A percentile compares a stretch with the other conserved stretches of the same genome.
Evolutionary conservation across 2,888 invertebrate species (phyloP).

Genomic region (Hesperia comma): DNA sequence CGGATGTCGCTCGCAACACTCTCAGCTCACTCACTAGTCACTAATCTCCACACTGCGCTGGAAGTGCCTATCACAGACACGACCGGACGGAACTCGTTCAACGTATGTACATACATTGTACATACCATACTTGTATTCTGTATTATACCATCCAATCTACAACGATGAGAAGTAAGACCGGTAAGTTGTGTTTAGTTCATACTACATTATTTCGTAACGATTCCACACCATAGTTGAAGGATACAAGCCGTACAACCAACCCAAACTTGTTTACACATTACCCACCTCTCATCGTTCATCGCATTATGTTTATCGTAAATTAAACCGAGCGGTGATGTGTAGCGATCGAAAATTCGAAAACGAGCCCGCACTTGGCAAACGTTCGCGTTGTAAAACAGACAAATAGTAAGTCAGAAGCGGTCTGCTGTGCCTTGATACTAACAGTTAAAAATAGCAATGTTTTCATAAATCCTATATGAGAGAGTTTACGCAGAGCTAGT

Average conservation of each 20-base stretch:
- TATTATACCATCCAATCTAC: constrained; percentile 47
- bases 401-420: constrained; percentile 71
- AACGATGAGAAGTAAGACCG: constrained; percentile 25
- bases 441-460: constrained; percentile 75
- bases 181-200: too few species aligned
- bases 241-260: constrained; percentile 12
- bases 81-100: constrained; percentile 52
- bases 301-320: constrained; percentile 62
- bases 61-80: constrained; percentile 41
- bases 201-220: constrained; percentile 14
- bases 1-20: constrained; percentile 51
- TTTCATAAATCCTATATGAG: constrained; percentile 79
- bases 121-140: constrained; percentile 55
- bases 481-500: constrained; percentile 78
- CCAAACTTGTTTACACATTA: constrained; percentile 26
- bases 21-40: constrained; percentile 43
- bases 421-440: constrained; percentile 61
- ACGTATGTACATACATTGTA: constrained; percentile 48
- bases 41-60: constrained; percentile 39
- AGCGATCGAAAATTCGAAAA: constrained; percentile 54
- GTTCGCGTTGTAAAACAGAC: constrained; percentile 69
- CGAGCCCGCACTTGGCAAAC: constrained; percentile 72
- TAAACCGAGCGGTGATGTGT: constrained; percentile 48
- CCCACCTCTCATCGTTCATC: constrained; percentile 36
- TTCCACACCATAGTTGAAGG: constrained; percentile 1